Percentiles rank a stretch among this genome's conserved stretches.
Conservation (phyloP, 2,888 invertebrate genomes). For the Lithophane ornitopus region DNA sequence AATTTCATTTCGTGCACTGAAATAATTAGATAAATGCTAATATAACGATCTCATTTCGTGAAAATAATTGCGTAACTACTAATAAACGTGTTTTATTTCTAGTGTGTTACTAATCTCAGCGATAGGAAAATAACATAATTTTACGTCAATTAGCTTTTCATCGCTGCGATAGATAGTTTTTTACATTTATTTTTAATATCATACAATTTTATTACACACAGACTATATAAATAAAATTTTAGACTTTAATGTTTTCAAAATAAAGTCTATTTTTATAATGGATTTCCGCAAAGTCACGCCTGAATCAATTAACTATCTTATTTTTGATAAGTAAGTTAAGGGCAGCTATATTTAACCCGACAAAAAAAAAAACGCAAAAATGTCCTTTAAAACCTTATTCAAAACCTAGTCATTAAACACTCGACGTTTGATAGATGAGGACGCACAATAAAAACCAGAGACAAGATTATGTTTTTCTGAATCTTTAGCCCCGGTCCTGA, state of each 20-base stretch:
- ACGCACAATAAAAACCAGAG: conserved; percentile 66
- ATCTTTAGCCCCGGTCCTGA: conserved; percentile 64
- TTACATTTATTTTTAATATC: not conserved
- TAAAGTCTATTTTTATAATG: no score
- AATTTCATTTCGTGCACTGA: conserved; percentile 17
- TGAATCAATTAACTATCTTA: no score
- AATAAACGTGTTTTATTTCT: conserved; percentile 24
- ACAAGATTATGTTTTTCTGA: conserved; percentile 68
- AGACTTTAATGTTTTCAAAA: not conserved
- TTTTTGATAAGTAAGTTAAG: not conserved
- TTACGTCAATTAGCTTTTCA: conserved; percentile 29
- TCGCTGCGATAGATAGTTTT: conserved; percentile 1
- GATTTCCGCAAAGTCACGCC: no score
- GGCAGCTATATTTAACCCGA: conserved; percentile 6
- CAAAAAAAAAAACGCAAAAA: conserved; percentile 37
- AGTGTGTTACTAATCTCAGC: conserved; percentile 37
- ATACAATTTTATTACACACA: conserved; percentile 7
- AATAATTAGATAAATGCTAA: conserved; percentile 34
- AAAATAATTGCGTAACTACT: conserved; percentile 50
- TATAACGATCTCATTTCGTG: conserved; percentile 38
- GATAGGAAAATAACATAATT: conserved; percentile 41
- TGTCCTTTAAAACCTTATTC: conserved; percentile 49
- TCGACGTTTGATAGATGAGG: conserved; percentile 71
- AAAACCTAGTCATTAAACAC: conserved; percentile 64
- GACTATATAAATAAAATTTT: not conserved